phyloP scores from a whole-genome alignment of 2,797 vertebrate species.

The Ciconia nigra region DNA sequence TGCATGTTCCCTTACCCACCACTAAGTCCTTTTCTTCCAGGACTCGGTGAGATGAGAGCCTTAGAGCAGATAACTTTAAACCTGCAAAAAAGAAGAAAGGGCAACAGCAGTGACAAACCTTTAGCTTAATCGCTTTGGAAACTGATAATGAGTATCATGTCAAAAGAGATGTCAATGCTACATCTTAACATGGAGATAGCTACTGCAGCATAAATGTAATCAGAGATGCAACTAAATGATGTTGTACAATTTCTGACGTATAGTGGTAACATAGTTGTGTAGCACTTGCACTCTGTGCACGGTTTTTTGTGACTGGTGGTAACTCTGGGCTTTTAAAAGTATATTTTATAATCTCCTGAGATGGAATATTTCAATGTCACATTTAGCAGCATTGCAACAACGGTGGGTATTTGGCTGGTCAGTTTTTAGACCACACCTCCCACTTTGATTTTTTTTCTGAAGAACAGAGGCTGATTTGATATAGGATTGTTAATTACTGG shows the following conservation, averaged over 20 bases:
- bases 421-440: not conserved
- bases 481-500: not conserved
- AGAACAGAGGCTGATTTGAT: not conserved
- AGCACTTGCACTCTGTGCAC: not conserved
- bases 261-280: not conserved
- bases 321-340: not conserved
- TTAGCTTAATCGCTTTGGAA: not conserved
- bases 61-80: not conserved
- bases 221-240: not conserved
- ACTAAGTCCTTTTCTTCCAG: not conserved
- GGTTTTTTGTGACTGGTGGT: not conserved
- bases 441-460: not conserved
- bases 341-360: not conserved
- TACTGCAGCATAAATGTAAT: not conserved
- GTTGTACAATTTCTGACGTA: not conserved
- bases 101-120: not conserved
- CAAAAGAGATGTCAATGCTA: not conserved
- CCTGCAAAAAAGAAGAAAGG: not conserved
- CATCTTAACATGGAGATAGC: not conserved
- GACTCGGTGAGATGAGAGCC: not conserved
- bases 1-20: not conserved
- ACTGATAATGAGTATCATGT: not conserved
- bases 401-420: not conserved
- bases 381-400: not conserved
- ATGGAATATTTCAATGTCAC: not conserved